A percentile compares a stretch with the other conserved stretches of the same genome.
phyloP scores from a whole-genome alignment of 2,113 vertebrate genomes.

The Gadus chalcogrammus region DNA sequence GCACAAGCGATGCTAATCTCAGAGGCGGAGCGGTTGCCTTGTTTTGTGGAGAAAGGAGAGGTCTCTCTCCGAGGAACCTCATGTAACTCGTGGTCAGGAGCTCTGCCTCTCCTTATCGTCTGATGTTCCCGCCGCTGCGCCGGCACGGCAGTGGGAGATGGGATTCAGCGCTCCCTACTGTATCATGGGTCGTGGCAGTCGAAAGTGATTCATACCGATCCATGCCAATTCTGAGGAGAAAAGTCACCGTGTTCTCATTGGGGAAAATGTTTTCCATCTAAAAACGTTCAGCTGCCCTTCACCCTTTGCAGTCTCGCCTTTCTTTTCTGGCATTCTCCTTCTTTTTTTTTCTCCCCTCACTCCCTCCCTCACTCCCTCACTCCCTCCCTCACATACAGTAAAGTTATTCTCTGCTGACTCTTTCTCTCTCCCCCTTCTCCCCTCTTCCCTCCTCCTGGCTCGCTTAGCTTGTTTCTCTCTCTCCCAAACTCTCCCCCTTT shows the following conservation, averaged over 20 bases:
- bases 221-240: constrained; percentile 35
- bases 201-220: constrained; percentile 44
- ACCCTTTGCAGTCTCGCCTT: not conserved
- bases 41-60: constrained; percentile 24
- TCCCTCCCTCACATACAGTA: too few relatives aligned
- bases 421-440: not conserved
- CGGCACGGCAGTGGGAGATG: constrained; percentile 14
- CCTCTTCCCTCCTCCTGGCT: not conserved
- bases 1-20: constrained; percentile 52
- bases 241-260: constrained; percentile 52
- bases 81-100: constrained; percentile 25
- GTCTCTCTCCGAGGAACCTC: constrained; percentile 35
- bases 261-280: constrained; percentile 56
- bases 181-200: not conserved
- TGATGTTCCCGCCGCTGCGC: constrained; percentile 11
- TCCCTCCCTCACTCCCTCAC: not conserved
- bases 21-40: constrained; percentile 32
- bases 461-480: not conserved
- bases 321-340: not conserved
- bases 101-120: not conserved
- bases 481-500: not conserved
- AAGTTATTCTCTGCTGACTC: not conserved
- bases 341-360: not conserved
- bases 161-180: not conserved
- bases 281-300: constrained; percentile 21